Base-by-base conservation (phyloP, 2,888 invertebrate species). In the Papilio elwesi region DNA sequence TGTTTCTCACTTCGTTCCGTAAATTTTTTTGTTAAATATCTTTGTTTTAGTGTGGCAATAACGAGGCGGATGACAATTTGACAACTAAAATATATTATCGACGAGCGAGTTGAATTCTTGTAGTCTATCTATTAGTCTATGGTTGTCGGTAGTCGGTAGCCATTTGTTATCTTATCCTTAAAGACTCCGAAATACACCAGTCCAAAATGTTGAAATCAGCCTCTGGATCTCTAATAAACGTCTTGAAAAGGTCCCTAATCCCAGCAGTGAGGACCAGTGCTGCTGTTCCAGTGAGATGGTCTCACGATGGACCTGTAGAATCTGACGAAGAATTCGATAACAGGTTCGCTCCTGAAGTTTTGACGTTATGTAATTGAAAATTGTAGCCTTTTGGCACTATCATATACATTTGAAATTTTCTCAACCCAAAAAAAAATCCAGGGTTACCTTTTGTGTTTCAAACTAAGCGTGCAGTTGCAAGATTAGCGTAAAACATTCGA, bases 321-420 rank as follows among this genome's bases (percentile, higher is more conserved):
- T 95, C 96, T 53, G 97, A 97, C 77, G 98, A 97, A 83, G 97
- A 97, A 84, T 98, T 98, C 90, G 98, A 98, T 90, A 91, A 94
- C 80, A 95, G 96, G 92, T 95, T 92, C 92, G 90, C 16, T 51
- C 51, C 26, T 51, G 77, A 78, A 78, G 76, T 78, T 87, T 85
- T 91, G 88, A 91, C 88, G 91, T 94, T 94, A 94, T 94, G 93
- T 94, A 92, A 92, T 88, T 87, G 78, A 83, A 86, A 87, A 86
- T 83, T 77, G 77, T 81, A 77, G 49, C 53, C 51, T 65, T n/a
- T 38, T 6, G 15, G 15, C n/a, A 65, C 26, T 63, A 74, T 79
- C 73, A 76, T 75, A 59, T 48, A n/a, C 43, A 48, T 71, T 64
- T 49, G 15, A 55, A 65, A 26, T 55, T 53, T 63, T 70, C 16